Base-by-base conservation (phyloP, 1,140 invertebrate genomes). In the Branchinecta lindahli region DNA sequence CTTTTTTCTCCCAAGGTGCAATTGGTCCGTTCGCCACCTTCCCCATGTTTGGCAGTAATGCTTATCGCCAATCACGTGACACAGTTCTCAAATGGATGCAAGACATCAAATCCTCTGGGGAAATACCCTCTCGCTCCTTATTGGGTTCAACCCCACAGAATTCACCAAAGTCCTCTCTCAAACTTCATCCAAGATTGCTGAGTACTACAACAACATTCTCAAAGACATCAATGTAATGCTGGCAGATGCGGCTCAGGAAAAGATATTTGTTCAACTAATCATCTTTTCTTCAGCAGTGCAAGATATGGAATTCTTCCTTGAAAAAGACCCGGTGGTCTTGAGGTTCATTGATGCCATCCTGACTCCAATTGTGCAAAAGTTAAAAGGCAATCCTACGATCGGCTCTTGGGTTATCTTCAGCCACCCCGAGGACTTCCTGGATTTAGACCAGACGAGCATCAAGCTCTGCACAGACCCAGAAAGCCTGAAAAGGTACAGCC, bases 11-110 rank as follows among this genome's bases (percentile, higher is more conserved):
- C 18, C 18, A 1, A 61, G 52, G 52, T 61, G 18, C 52, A 3
- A 20, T 61, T 61, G 52, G 52, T 61, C 52, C 52, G 12, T 61
- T 61, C 18, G 52, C 52, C 18, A 61, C 52, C 52, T 61, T 61
- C 52, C 52, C 52, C 18, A 15, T 20, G 18, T 61, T 61, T 61
- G 52, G 52, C 52, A 61, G 18, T 6, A 61, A 61, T 20, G 52
- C 52, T 15, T 61, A 61, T 20, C 52, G 52, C 18, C 52, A 61
- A 6, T 61, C 52, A 61, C 52, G 18, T 15, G 52, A 61, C 12
- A 61, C 52, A 61, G 18, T 61, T 20, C 52, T 15, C 12, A 61
- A 61, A 61, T 61, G 52, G 52, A 61, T 61, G 12, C 12, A 61
- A 61, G 52, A 61, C 52, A 61, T 61, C 52, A 61, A 6, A 20